phyloP scores from a whole-genome alignment of 64 coral and sea anemone genomes.

The Actinia equina region DNA sequence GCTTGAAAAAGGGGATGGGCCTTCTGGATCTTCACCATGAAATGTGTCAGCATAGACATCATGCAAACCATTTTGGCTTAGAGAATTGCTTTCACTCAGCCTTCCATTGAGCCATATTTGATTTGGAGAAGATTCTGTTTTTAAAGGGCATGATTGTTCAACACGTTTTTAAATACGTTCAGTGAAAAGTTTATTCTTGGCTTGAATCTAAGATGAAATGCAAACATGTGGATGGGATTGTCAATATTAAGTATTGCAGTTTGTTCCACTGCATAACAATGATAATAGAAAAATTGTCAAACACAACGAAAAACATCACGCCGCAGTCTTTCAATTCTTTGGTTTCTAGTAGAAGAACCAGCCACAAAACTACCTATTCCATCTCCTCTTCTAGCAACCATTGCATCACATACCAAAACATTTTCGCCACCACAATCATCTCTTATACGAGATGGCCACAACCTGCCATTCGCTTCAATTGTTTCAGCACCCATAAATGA shows the following conservation, averaged over 20 bases:
- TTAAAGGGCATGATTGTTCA: no score
- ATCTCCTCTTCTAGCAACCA: neutral
- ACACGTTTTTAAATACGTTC: constrained; percentile 16
- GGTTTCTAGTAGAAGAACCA: constrained; percentile 29
- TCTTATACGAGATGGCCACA: constrained; percentile 42
- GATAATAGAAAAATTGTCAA: constrained; percentile 16
- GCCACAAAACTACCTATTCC: constrained; percentile 22
- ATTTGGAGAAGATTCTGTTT: neutral
- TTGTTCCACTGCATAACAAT: constrained; percentile 53
- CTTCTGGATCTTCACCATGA: no score
- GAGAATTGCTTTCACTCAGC: constrained; percentile 13
- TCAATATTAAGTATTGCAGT: constrained; percentile 33
- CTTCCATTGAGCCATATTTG: constrained; percentile 27
- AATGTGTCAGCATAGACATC: no score
- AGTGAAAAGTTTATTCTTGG: constrained; percentile 40
- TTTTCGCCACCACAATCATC: neutral
- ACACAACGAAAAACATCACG: constrained; percentile 35
- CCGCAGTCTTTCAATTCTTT: constrained; percentile 30
- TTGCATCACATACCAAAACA: neutral
- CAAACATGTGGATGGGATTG: constrained; percentile 57
- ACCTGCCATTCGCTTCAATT: neutral
- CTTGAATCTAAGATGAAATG: constrained; percentile 31
- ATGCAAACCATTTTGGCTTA: neutral
- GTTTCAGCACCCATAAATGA: constrained; percentile 6
- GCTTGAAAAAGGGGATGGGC: no score